A percentile compares a stretch with the other conserved stretches of the same genome.
phyloP scores from a whole-genome alignment of 2,113 vertebrate species.

The Callopanchax toddi region DNA sequence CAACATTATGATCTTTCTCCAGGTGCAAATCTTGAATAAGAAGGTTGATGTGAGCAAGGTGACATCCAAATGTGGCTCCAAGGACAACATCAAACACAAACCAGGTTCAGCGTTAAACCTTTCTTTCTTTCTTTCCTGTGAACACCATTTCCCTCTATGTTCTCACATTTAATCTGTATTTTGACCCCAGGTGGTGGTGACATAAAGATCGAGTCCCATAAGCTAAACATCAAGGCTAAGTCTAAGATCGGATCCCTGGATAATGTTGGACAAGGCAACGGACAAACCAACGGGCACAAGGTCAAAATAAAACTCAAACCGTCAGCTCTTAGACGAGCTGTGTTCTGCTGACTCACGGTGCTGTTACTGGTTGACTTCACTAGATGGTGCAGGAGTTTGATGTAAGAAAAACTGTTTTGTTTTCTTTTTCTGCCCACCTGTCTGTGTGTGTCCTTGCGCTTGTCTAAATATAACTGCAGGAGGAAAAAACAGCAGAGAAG shows the following conservation, averaged over 20 bases:
- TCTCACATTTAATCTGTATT: neutral
- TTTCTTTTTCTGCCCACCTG: conserved; percentile 10
- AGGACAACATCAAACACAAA: conserved; percentile 93
- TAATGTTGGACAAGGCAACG: conserved; percentile 82
- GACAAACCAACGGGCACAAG: conserved; percentile 81
- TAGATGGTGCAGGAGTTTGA: conserved; percentile 42
- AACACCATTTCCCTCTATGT: no score
- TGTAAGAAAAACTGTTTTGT: neutral
- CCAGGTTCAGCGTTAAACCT: conserved; percentile 79
- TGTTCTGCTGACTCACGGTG: conserved; percentile 52
- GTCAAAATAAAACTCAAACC: conserved; percentile 66
- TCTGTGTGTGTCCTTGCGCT: conserved; percentile 2
- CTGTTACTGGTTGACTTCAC: conserved; percentile 31
- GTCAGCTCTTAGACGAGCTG: neutral
- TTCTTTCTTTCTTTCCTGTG: neutral
- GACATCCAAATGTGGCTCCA: conserved; percentile 94
- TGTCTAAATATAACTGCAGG: conserved; percentile 72
- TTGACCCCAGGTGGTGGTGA: conserved; percentile 86
- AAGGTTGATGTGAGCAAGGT: conserved; percentile 95
- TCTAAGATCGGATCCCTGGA: conserved; percentile 91
- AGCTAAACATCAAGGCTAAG: conserved; percentile 88
- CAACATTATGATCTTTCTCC: conserved; percentile 12
- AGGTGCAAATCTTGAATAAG: conserved; percentile 96
- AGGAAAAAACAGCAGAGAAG: conserved; percentile 80
- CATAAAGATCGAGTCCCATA: conserved; percentile 90